Percentiles rank a stretch among this genome's conserved stretches.
Evolutionary conservation across 2,888 invertebrate genomes (phyloP).

Genomic region (Sinopyrophorus schimmeli): DNA sequence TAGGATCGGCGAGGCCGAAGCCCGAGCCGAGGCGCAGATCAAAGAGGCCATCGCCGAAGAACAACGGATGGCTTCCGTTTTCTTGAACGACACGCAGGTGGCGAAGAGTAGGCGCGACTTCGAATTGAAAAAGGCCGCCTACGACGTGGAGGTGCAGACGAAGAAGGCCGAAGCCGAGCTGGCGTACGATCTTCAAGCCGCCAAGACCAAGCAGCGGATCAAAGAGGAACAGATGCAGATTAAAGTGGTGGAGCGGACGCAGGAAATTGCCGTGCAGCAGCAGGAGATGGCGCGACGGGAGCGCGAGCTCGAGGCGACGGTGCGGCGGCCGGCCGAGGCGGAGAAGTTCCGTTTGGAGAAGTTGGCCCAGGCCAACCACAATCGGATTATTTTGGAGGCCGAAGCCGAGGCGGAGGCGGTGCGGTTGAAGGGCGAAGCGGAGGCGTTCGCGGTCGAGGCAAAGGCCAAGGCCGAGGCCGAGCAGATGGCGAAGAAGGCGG

Average conservation of each 20-base stretch:
- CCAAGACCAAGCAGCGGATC: constrained; percentile 88
- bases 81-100: constrained; percentile 95
- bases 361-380: constrained; percentile 89
- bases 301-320: constrained; percentile 89
- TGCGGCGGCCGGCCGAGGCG: constrained; percentile 94
- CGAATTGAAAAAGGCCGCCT: constrained; percentile 94
- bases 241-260: constrained; percentile 85
- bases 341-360: constrained; percentile 91
- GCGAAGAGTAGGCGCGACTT: constrained; percentile 96
- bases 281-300: constrained; percentile 93
- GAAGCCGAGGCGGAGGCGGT: constrained; percentile 94
- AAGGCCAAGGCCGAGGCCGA: constrained; percentile 96
- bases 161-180: constrained; percentile 92
- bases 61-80: constrained; percentile 91
- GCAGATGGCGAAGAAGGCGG: constrained; percentile 96
- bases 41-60: constrained; percentile 97
- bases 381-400: constrained; percentile 89
- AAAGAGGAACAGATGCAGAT: constrained; percentile 98
- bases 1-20: constrained; percentile 96
- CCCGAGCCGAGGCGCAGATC: constrained; percentile 87
- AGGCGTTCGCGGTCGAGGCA: constrained; percentile 90
- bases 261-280: constrained; percentile 93
- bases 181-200: constrained; percentile 91
- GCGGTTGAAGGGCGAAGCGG: constrained; percentile 83
- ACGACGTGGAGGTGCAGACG: constrained; percentile 96